Evolutionary conservation across 2,113 vertebrate species (phyloP).

Genomic region (Arizona elegans): DNA sequence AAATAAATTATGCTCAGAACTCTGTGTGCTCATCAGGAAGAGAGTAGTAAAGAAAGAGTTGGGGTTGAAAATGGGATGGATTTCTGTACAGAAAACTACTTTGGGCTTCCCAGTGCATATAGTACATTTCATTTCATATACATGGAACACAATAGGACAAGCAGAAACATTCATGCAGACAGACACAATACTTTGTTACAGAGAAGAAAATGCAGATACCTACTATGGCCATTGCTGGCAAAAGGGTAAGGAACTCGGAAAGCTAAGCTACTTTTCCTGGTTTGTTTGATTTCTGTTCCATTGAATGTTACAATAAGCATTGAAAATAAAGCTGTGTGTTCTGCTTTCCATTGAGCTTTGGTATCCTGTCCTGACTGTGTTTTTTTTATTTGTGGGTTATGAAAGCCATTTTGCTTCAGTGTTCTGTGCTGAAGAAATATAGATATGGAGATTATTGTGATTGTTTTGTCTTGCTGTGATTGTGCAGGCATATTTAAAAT

Average conservation of each 20-base stretch:
- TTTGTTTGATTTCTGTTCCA: background rate
- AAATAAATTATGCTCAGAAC: background rate
- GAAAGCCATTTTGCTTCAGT: background rate
- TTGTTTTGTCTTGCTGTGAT: background rate
- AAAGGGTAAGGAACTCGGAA: background rate
- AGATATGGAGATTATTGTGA: background rate
- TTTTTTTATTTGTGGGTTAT: background rate
- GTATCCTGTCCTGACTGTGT: background rate
- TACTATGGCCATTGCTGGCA: background rate
- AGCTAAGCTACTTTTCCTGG: background rate
- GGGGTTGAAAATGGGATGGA: background rate
- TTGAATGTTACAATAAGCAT: background rate
- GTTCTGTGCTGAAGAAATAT: background rate
- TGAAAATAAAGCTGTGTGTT: background rate
- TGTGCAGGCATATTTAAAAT: background rate
- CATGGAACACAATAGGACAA: background rate
- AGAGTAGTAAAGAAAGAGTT: background rate
- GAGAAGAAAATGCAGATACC: background rate
- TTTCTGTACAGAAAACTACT: background rate
- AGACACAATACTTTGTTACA: background rate
- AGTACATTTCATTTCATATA: background rate
- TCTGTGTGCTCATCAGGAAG: background rate
- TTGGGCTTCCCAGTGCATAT: background rate
- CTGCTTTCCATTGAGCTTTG: background rate
- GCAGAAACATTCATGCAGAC: background rate